Evolutionary conservation across 2,888 invertebrate species (phyloP), one percentile per base, ranked within the genome.

Genomic region (Lasioglossum morio): DNA sequence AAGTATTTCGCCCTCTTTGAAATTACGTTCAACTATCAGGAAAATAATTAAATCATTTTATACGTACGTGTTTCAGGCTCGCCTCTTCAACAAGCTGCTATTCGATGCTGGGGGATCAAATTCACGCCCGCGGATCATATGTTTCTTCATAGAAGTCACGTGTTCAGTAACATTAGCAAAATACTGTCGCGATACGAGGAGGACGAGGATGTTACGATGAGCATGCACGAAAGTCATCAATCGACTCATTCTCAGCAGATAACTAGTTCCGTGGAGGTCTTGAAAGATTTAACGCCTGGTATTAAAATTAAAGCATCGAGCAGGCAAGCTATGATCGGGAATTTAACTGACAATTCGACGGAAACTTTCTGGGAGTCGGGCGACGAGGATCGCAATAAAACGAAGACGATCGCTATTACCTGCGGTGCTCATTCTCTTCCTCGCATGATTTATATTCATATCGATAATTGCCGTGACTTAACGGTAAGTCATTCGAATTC

Each of bases 281-380:
- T 97, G 73, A 96, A 96, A 81, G 98, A 99, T 94, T 95, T 99
- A 88, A 98, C 98, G 0, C 95, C 96, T 0, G 96, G 96, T 91
- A 96, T 97, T 48, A 98, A 98, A 91, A 97, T 99, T 74, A 98
- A 97, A 90, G 98, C 98, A 0, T 99, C 99, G 0, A 99, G 99
- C 89, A 96, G 99, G 0, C 98, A 98, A 93, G 99, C 98, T 12
- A 99, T 99, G 98, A 97, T 98, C 5, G 98, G 97, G 3, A 98
- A 99, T 89, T 96, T 99, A 27, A 98, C 97, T 0, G 99, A 99
- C 94, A 98, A 98, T 92, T 98, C 98, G 8, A 99, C 99, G 0
- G 99, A 99, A 95, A 99, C 99, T 0, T 99, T 99, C 95, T 99
- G 99, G 99, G 99, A 99, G 95, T 99, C 99, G 60, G 99, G 99